Base-by-base conservation (phyloP, 1,140 invertebrate genomes). In the Hermetia illucens region DNA sequence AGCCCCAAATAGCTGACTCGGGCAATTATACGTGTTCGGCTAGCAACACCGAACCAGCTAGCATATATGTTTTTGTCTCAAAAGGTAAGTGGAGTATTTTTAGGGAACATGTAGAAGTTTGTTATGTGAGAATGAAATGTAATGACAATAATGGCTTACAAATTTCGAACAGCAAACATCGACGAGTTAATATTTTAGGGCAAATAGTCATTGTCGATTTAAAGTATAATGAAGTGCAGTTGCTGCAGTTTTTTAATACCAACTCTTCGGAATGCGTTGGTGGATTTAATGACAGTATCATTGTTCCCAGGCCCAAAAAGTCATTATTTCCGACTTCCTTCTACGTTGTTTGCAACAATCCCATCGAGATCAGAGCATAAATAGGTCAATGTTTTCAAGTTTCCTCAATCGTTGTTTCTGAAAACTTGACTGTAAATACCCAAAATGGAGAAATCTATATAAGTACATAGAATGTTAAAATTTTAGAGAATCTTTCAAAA, bases 1-100 rank as follows among this genome's bases (percentile, higher is more conserved):
- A 85, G 41, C 86, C 86, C 18, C 77, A 81, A 45, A 77, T 87
- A 44, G 73, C 77, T 22, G 86, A 92, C 62, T 86, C 85, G 21
- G 86, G 86, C 43, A 91, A 90, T 65, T 91, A 91, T 55, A 89
- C 85, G 29, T 91, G 86, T 70, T 81, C 77, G 51, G 82, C 84
- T 18, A 84, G 82, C 46, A 89, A 90, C 57, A 88, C 85, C 39
- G 83, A 89, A 56, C 76, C 83, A 30, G 83, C 85, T 38, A 86
- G 79, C 45, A 88, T 88, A 58, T 83, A 78, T 53, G 84, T 91
- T 43, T 88, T 88, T 56, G 85, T 91, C 42, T 85, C 85, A 17
- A 83, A 89, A 80, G 85, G 86, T 78, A 70, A 68, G 65, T 44
- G 54, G 53, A 47, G 51, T 44, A 29, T 18, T 20, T 19, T 15